Evolutionary conservation across 1,140 invertebrate species (phyloP).

Genomic region (Chlorops oryzae): DNA sequence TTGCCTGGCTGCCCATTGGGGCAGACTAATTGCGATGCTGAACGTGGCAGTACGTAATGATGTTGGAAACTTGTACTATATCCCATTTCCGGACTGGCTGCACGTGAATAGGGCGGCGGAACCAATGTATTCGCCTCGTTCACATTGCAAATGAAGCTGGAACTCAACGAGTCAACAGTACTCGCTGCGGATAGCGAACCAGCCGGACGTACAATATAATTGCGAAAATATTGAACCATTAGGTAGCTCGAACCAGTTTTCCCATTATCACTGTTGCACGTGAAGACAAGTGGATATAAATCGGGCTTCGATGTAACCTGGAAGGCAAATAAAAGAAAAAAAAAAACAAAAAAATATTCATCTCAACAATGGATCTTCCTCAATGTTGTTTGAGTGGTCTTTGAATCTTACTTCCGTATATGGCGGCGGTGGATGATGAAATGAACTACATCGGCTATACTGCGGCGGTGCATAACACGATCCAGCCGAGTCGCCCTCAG

Average conservation of each 20-base stretch:
- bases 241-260: conserved; percentile 65
- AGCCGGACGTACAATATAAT: conserved; percentile 63
- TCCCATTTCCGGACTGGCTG: conserved; percentile 62
- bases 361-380: too few species aligned
- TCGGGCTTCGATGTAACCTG: conserved; percentile 80
- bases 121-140: conserved; percentile 75
- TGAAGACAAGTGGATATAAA: conserved; percentile 74
- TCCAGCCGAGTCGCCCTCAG: conserved; percentile 65
- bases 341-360: conserved; percentile 5
- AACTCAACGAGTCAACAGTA: conserved; percentile 74
- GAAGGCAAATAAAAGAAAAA: conserved; percentile 14
- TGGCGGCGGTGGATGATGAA: conserved; percentile 68
- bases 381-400: too few species aligned
- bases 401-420: conserved; percentile 65
- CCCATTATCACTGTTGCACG: conserved; percentile 59
- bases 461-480: conserved; percentile 71
- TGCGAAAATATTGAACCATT: conserved; percentile 76
- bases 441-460: conserved; percentile 71
- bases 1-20: conserved; percentile 8
- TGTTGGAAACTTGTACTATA: conserved; percentile 42
- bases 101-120: conserved; percentile 73
- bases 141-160: conserved; percentile 73
- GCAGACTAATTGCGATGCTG: conserved; percentile 38
- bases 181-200: conserved; percentile 72
- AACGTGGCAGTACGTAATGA: conserved; percentile 31